Percentiles rank a stretch among this genome's conserved stretches.
These are phyloP conservation scores for Asbolus verrucosus DNA, from an alignment of 1,140 invertebrate species.

Conservation along the genomic window DNA sequence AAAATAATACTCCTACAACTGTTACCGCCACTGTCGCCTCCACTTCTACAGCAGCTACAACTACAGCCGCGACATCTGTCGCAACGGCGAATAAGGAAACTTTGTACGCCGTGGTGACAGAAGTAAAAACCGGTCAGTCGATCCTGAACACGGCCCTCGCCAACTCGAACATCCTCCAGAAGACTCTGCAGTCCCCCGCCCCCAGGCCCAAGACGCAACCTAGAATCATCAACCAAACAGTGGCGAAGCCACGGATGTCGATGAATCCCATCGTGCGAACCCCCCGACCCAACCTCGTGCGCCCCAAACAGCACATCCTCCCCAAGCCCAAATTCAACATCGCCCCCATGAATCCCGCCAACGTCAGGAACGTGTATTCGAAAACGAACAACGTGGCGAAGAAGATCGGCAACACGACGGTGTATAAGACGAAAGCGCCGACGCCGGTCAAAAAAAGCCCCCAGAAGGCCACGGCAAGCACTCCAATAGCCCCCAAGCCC, in stretches of 20 bases:
- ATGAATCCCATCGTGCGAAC: conserved; percentile 27
- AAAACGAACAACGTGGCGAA: conserved; percentile 41
- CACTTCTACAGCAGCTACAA: conserved; percentile 12
- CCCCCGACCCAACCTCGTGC: background rate
- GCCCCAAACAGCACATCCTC: conserved; percentile 44
- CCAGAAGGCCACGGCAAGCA: conserved; percentile 29
- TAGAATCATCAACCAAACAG: conserved; percentile 47
- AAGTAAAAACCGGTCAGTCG: conserved; percentile 39
- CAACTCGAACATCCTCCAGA: conserved; percentile 50
- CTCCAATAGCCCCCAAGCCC: conserved; percentile 53
- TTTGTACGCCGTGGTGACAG: background rate
- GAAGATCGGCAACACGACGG: conserved; percentile 55
- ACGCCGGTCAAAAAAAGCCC: conserved; percentile 18
- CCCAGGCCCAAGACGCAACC: conserved; percentile 38
- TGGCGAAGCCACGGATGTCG: conserved; percentile 33
- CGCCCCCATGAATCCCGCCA: conserved; percentile 12
- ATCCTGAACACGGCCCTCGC: conserved; percentile 58
- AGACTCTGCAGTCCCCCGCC: conserved; percentile 40
- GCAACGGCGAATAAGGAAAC: background rate
- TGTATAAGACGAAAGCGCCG: conserved; percentile 41
- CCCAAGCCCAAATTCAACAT: conserved; percentile 51
- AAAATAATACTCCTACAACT: conserved; percentile 2
- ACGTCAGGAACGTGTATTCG: conserved; percentile 51
- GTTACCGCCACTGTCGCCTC: background rate
- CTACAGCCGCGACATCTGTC: background rate